These are phyloP conservation scores for Muscidifurax raptorellus DNA, from an alignment of 1,140 invertebrate species.

Conservation along the genomic window DNA sequence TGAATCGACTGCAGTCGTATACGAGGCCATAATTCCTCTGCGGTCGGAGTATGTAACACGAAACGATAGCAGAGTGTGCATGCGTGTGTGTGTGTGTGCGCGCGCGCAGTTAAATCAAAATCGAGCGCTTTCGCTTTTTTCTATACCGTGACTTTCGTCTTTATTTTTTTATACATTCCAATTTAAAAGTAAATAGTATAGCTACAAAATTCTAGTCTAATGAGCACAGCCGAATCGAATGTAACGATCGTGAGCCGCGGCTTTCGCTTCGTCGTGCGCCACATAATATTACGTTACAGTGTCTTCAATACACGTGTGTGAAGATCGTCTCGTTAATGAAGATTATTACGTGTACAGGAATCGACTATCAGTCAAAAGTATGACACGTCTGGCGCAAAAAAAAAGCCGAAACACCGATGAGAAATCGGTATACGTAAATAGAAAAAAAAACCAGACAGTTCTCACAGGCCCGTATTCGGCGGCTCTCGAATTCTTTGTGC, in stretches of 20 bases:
- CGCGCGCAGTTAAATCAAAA: constrained; percentile 37
- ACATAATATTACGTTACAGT: background rate
- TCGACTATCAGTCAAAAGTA: constrained; percentile 14
- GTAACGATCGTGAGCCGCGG: background rate
- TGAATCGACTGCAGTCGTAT: constrained; percentile 2
- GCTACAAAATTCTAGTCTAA: too few species aligned
- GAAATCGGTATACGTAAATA: background rate
- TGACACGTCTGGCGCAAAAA: background rate
- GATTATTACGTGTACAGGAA: constrained; percentile 25
- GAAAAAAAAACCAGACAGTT: background rate
- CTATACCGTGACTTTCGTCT: background rate
- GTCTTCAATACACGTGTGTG: too few species aligned
- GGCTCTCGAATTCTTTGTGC: background rate
- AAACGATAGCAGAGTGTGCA: background rate
- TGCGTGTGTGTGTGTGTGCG: too few species aligned
- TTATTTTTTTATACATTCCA: background rate
- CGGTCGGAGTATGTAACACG: constrained; percentile 13
- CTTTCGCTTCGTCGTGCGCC: constrained; percentile 31
- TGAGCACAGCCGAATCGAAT: too few species aligned
- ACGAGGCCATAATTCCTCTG: constrained; percentile 20
- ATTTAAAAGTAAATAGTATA: background rate
- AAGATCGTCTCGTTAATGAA: constrained; percentile 6
- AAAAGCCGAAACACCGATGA: background rate
- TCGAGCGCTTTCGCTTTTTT: constrained; percentile 5
- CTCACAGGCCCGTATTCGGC: background rate